Percentiles rank a stretch among this genome's conserved stretches.
Conservation (phyloP, 2,888 invertebrate genomes). For the Tetranychus truncatus region DNA sequence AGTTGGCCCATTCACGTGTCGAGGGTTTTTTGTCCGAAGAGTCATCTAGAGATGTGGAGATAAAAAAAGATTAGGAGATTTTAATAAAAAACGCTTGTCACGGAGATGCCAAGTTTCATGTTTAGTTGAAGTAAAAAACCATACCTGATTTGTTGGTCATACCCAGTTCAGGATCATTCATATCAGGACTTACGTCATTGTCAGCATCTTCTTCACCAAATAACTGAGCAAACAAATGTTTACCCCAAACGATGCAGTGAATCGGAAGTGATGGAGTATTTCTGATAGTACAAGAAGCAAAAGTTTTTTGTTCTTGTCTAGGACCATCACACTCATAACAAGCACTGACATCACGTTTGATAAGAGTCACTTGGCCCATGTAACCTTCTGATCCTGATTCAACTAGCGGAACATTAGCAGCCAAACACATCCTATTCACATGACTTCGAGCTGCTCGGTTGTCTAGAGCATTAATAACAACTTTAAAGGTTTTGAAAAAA, state of each 20-base stretch:
- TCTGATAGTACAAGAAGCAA: conserved; percentile 92
- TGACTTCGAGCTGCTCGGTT: conserved; percentile 90
- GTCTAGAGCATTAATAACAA: conserved; percentile 91
- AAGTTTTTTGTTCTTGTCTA: conserved; percentile 55
- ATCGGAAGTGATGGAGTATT: conserved; percentile 98
- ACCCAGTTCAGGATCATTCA: conserved; percentile 72
- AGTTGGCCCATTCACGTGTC: conserved; percentile 73
- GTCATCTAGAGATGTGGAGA: too few relatives aligned
- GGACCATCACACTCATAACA: conserved; percentile 92
- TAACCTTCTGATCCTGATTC: conserved; percentile 97
- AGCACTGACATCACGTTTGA: conserved; percentile 56
- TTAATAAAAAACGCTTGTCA: background rate
- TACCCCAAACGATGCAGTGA: conserved; percentile 98
- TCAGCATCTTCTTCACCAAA: conserved; percentile 94
- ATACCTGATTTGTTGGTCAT: background rate
- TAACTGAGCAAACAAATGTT: conserved; percentile 89
- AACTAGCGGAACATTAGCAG: conserved; percentile 76
- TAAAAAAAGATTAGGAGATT: background rate
- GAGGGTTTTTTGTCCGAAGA: conserved; percentile 34
- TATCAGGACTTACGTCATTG: conserved; percentile 92
- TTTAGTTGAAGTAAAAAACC: conserved; percentile 27
- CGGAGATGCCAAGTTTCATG: conserved; percentile 28
- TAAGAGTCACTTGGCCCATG: conserved; percentile 55
- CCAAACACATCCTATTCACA: conserved; percentile 94
- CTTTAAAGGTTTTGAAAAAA: conserved; percentile 72